Evolutionary conservation across 2,797 vertebrate species (phyloP).

Genomic region (Melanotaenia parkinsoni): DNA sequence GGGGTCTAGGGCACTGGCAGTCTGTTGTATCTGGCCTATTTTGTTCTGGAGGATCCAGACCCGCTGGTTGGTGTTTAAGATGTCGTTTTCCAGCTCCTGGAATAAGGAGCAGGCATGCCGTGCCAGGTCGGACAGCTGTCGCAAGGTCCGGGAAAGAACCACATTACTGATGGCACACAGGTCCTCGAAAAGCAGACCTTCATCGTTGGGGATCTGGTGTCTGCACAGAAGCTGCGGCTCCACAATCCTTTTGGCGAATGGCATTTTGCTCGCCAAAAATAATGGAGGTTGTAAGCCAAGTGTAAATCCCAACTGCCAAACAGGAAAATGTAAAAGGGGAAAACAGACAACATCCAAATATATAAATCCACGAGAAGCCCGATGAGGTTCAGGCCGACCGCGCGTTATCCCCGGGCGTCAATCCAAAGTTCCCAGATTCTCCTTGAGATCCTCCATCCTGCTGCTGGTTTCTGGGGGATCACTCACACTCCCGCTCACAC

Average conservation of each 20-base stretch:
- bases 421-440: slow-evolving; percentile 85
- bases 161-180: slow-evolving; percentile 93
- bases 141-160: slow-evolving; percentile 93
- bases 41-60: slow-evolving; percentile 93
- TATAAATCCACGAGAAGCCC: slow-evolving; percentile 74
- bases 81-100: slow-evolving; percentile 95
- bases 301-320: slow-evolving; percentile 74
- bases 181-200: slow-evolving; percentile 90
- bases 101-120: slow-evolving; percentile 96
- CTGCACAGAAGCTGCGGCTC: slow-evolving; percentile 96
- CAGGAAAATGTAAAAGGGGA: slow-evolving; percentile 62
- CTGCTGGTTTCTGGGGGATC: slow-evolving; percentile 75
- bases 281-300: slow-evolving; percentile 62
- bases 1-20: slow-evolving; percentile 90
- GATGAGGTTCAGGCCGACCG: slow-evolving; percentile 71
- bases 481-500: slow-evolving; percentile 78
- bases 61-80: slow-evolving; percentile 90
- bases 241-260: slow-evolving; percentile 95
- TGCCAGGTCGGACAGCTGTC: slow-evolving; percentile 97
- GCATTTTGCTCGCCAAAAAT: slow-evolving; percentile 86
- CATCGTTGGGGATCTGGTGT: slow-evolving; percentile 84
- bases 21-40: slow-evolving; percentile 92
- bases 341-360: slow-evolving; percentile 79
- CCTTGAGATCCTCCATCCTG: slow-evolving; percentile 85
- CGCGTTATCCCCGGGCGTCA: slow-evolving; percentile 82